Percentiles rank a stretch among this genome's conserved stretches.
Evolutionary conservation across 2,888 invertebrate genomes (phyloP).

Genomic region (Lasioglossum vierecki): DNA sequence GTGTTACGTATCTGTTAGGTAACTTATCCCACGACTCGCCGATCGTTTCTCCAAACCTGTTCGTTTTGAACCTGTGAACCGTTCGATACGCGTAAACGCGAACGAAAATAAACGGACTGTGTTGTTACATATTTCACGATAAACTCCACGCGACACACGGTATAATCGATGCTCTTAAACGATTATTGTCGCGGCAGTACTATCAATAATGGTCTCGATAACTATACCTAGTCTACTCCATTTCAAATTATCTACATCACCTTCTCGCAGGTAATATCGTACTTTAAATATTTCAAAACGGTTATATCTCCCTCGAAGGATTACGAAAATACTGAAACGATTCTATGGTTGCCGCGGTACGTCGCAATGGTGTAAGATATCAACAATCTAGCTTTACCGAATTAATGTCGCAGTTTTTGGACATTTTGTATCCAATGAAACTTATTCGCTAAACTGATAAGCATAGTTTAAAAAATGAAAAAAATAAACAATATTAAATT

Average conservation of each 20-base stretch:
- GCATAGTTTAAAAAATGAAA: too few species aligned
- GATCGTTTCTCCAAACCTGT: slow-evolving; percentile 47
- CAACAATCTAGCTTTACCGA: neutral
- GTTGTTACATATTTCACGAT: neutral
- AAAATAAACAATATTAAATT: too few species aligned
- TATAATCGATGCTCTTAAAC: neutral
- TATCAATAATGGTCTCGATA: neutral
- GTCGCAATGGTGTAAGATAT: too few species aligned
- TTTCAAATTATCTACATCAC: neutral
- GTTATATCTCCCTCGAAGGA: neutral
- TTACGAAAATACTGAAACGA: neutral
- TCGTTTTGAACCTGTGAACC: slow-evolving; percentile 14
- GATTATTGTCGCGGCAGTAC: neutral
- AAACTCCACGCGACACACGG: neutral
- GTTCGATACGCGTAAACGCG: neutral
- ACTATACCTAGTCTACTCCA: neutral
- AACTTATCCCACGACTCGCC: slow-evolving; percentile 48
- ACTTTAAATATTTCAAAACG: neutral
- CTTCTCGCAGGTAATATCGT: neutral
- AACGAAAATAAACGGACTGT: neutral
- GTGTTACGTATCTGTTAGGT: slow-evolving; percentile 66
- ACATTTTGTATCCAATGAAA: too few species aligned
- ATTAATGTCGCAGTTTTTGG: neutral
- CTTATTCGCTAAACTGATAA: too few species aligned
- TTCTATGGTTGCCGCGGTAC: neutral